Evolutionary conservation across 2,113 vertebrate genomes (phyloP).

Genomic region (Coptodon bakossiorum): DNA sequence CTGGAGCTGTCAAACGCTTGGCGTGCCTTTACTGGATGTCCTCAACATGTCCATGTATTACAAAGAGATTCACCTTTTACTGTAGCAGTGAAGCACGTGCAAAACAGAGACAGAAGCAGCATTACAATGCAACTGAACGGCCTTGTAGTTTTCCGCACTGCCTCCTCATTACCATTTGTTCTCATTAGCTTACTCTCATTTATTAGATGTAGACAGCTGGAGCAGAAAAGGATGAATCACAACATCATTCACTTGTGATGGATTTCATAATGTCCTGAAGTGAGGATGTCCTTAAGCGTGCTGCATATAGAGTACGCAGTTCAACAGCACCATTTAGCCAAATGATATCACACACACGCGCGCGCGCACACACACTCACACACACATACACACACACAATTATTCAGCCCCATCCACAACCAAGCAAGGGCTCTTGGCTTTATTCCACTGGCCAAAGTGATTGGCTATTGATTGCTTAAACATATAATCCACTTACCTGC

Average conservation of each 20-base stretch:
- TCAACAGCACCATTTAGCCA: background rate
- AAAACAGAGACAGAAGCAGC: background rate
- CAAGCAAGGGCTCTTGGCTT: slow-evolving; percentile 20
- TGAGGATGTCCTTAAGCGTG: slow-evolving; percentile 19
- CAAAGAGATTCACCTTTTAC: slow-evolving; percentile 23
- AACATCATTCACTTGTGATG: slow-evolving; percentile 38
- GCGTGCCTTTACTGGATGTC: background rate
- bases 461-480: slow-evolving; percentile 70
- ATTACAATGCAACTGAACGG: background rate
- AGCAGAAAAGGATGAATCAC: slow-evolving; percentile 18
- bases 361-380: background rate
- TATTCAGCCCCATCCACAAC: slow-evolving; percentile 1
- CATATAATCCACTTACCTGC: slow-evolving; percentile 71
- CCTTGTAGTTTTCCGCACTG: background rate
- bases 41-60: background rate
- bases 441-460: slow-evolving; percentile 61
- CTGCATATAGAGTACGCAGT: background rate
- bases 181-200: slow-evolving; percentile 40
- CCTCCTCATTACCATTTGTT: slow-evolving; percentile 29
- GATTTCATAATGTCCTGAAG: slow-evolving; percentile 34
- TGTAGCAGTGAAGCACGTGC: slow-evolving; percentile 30
- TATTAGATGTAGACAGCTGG: slow-evolving; percentile 17
- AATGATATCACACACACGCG: background rate
- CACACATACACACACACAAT: background rate
- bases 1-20: background rate